phyloP scores from a whole-genome alignment of 1,140 invertebrate species.

The Megathymus violae region DNA sequence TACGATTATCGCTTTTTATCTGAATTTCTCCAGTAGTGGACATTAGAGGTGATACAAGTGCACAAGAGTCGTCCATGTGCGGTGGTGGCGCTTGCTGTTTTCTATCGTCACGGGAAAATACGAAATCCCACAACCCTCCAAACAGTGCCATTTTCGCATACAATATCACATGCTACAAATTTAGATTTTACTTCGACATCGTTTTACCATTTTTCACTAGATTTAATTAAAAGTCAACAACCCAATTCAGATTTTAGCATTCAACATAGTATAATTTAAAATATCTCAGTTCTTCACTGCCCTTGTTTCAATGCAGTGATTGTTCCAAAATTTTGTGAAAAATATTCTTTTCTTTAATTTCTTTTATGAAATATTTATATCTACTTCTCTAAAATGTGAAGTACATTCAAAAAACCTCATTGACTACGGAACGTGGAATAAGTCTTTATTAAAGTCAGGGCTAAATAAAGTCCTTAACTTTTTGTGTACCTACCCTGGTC shows the following conservation, averaged over 20 bases:
- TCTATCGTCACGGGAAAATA: conserved; percentile 55
- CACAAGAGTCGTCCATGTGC: conserved; percentile 34
- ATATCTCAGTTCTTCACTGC: conserved; percentile 1
- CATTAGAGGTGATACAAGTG: neutral
- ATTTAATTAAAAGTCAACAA: neutral
- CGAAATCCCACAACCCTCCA: conserved; percentile 43
- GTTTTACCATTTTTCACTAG: no score
- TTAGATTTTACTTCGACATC: conserved; percentile 40
- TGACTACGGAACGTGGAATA: conserved; percentile 29
- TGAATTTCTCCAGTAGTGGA: conserved; percentile 57
- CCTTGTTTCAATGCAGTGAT: conserved; percentile 17
- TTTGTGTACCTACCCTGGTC: conserved; percentile 16
- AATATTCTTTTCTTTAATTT: no score
- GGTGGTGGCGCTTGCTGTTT: conserved; percentile 40
- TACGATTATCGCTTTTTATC: conserved; percentile 61
- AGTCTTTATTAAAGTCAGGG: conserved; percentile 23
- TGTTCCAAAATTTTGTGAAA: conserved; percentile 26
- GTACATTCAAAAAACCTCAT: conserved; percentile 24
- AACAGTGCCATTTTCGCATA: conserved; percentile 42
- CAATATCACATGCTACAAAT: conserved; percentile 39
- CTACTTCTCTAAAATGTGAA: conserved; percentile 19
- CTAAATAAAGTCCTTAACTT: conserved; percentile 20
- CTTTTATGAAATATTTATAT: conserved; percentile 30
- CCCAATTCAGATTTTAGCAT: neutral
- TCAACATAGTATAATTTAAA: neutral